phyloP scores from a whole-genome alignment of 2,797 vertebrate genomes.

The Pelobates cultripes region DNA sequence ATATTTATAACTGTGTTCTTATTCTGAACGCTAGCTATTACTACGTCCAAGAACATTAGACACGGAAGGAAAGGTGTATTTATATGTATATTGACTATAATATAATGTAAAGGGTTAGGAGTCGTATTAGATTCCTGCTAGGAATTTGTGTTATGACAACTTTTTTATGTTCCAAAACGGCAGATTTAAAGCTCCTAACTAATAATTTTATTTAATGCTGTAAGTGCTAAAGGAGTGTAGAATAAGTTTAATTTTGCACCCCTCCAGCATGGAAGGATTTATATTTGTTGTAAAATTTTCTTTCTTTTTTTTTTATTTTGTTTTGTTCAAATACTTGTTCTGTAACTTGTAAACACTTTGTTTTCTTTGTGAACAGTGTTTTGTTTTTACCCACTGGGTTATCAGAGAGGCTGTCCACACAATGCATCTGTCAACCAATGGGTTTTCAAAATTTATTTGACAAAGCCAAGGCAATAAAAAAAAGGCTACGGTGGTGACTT shows the following conservation, averaged over 20 bases:
- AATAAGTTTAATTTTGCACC: neutral
- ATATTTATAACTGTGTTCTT: constrained; percentile 66
- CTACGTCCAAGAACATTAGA: constrained; percentile 60
- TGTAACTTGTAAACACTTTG: neutral
- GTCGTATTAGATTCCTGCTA: constrained; percentile 55
- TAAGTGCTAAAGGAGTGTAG: neutral
- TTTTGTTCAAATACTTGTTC: neutral
- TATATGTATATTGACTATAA: constrained; percentile 63
- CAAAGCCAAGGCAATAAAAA: constrained; percentile 8
- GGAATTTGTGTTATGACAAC: constrained; percentile 51
- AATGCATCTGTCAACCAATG: constrained; percentile 11
- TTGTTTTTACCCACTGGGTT: neutral
- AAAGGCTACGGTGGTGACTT: constrained; percentile 1
- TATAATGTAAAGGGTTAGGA: constrained; percentile 57
- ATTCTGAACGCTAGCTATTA: constrained; percentile 56
- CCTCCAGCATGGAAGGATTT: neutral
- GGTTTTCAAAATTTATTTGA: constrained; percentile 1
- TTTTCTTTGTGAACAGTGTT: constrained; percentile 35
- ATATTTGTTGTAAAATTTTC: neutral
- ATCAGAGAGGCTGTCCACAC: neutral
- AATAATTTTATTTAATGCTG: constrained; percentile 38
- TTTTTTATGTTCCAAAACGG: constrained; percentile 52
- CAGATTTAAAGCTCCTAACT: constrained; percentile 18
- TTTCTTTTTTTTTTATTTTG: neutral
- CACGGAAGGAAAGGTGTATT: constrained; percentile 63